Base-by-base conservation (phyloP, 1,140 invertebrate species). In the Ceratosolen solmsi region DNA sequence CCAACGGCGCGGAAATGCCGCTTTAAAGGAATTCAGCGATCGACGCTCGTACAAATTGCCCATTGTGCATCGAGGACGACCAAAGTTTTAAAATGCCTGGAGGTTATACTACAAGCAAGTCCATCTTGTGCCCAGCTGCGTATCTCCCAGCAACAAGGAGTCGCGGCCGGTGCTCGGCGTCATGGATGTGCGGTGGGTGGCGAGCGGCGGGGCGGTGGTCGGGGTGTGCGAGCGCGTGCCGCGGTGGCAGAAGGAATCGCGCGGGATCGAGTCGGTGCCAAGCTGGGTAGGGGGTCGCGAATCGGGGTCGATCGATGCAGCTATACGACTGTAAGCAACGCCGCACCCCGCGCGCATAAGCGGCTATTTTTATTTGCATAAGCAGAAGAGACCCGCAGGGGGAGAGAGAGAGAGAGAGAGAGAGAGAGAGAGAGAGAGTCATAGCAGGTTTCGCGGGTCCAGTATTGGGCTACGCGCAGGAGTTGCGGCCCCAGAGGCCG, bases 301-400 rank as follows among this genome's bases (percentile, higher is more conserved):
- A 91, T 91, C 88, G 90, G 87, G 91, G 91, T 88, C 91, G 89
- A 91, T 92, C 91, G 91, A 92, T 92, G 88, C 87, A 92, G 91
- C 91, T 89, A 46, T 27, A 54, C 71, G 68, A 54, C 22, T 38
- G 33, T 68, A 68, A 38, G 5, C 54, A 68, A 73, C 9, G 74
- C 79, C 30, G 75, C 58, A 56, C 79, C 73, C 51, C 76, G 36
- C 41, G 73, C 30, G 38, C 51, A 22, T 25, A 27, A 17, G 25
- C 71, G 20, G 58, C 83, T 89, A 79, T 79, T 65, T 65, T 56
- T 56, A 82, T 79, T 79, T 73, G 70, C 58, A 79, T 60, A 71
- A 38, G 36, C 54, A 49, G 25, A 87, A 65, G 30, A 15, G 30
- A 15, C 60, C 63, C 63, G 30, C 3, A 7, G 41, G 13, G 5